Evolutionary conservation across 2,888 invertebrate genomes (phyloP).

Genomic region (Caenorhabditis becei): DNA sequence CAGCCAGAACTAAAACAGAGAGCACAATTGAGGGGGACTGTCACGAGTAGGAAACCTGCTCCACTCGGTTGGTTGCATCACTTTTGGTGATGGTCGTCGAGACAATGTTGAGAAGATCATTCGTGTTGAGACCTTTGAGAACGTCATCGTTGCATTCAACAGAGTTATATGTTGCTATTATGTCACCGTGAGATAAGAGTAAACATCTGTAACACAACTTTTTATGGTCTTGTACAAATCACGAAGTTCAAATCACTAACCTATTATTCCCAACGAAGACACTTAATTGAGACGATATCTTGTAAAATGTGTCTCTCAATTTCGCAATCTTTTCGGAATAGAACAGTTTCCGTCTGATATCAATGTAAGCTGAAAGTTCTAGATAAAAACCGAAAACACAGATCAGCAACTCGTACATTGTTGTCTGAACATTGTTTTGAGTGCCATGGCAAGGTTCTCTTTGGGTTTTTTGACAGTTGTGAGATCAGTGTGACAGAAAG

Average conservation of each 20-base stretch:
- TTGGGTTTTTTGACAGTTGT: conserved; percentile 52
- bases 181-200: conserved; percentile 34
- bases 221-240: neutral
- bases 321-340: conserved; percentile 47
- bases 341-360: conserved; percentile 47
- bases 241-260: neutral
- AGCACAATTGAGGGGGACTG: neutral
- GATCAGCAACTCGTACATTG: conserved; percentile 20
- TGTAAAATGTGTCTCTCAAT: conserved; percentile 36
- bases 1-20: conserved; percentile 58
- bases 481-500: conserved; percentile 58
- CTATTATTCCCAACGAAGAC: conserved; percentile 54
- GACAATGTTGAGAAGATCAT: conserved; percentile 47
- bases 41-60: conserved; percentile 44
- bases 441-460: conserved; percentile 31
- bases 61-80: conserved; percentile 41
- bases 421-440: conserved; percentile 2
- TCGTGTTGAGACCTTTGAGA: conserved; percentile 44
- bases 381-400: neutral
- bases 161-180: conserved; percentile 58
- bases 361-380: conserved; percentile 32
- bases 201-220: conserved; percentile 28
- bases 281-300: conserved; percentile 50
- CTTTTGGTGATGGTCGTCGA: conserved; percentile 15
- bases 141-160: conserved; percentile 38